Evolutionary conservation across 2,797 vertebrate species (phyloP).

Genomic region (Natrix natrix): DNA sequence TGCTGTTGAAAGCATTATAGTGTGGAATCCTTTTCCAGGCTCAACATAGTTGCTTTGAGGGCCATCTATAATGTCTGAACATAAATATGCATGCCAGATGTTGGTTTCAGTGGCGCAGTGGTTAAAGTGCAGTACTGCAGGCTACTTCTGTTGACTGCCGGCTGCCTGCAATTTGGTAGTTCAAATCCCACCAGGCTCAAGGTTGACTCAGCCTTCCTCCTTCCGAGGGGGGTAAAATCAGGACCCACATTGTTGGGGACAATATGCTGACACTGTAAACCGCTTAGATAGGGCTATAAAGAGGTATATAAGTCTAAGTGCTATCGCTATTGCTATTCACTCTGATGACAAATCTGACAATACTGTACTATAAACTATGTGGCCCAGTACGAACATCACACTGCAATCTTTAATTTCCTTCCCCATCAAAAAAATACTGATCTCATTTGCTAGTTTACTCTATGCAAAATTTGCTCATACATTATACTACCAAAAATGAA

Average conservation of each 20-base stretch:
- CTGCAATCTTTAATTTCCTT: not conserved
- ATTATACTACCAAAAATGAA: not conserved
- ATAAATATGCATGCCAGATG: not conserved
- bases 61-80: not conserved
- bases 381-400: not conserved
- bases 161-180: no score
- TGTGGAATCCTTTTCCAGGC: not conserved
- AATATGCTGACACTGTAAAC: no score
- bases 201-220: no score
- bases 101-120: not conserved
- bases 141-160: no score
- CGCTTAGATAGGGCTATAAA: no score
- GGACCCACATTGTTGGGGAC: no score
- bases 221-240: no score
- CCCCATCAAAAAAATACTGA: not conserved
- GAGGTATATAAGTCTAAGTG: no score
- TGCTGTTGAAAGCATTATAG: not conserved
- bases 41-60: not conserved
- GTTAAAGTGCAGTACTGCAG: no score
- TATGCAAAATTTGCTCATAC: not conserved
- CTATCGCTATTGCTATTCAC: not conserved
- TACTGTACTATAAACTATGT: not conserved
- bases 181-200: no score
- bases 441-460: not conserved
- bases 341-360: not conserved